These are phyloP conservation scores for Tipula confusa DNA, from an alignment of 2,888 invertebrate species.

Conservation along the genomic window DNA sequence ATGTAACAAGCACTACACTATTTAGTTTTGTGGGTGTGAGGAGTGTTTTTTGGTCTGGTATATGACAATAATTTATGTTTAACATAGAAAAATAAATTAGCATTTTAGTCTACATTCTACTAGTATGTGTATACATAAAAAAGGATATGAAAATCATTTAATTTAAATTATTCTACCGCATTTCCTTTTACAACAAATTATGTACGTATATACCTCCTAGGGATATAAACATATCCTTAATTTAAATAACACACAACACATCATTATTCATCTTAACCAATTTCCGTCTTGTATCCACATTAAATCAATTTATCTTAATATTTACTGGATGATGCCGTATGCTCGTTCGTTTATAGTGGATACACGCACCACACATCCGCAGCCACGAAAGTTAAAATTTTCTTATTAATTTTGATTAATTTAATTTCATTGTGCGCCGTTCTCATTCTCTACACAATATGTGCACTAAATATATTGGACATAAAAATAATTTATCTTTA, in stretches of 20 bases:
- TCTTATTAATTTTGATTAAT: slow-evolving; percentile 15
- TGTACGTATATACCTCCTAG: background rate
- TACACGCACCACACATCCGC: background rate
- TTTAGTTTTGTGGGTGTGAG: too few relatives aligned
- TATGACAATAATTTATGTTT: background rate
- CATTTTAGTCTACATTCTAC: background rate
- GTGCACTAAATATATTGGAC: background rate
- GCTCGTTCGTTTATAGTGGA: background rate
- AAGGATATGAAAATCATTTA: background rate
- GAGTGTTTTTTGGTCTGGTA: background rate
- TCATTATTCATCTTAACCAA: background rate
- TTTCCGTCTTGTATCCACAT: background rate
- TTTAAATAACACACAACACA: background rate
- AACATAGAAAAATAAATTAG: background rate
- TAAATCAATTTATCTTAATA: background rate
- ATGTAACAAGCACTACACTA: too few relatives aligned
- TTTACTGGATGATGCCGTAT: background rate
- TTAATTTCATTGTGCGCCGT: background rate
- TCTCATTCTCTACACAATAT: too few relatives aligned
- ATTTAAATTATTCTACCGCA: background rate
- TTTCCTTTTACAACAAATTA: background rate
- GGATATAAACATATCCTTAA: background rate
- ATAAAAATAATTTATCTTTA: slow-evolving; percentile 1
- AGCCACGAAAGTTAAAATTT: background rate
- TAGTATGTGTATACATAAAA: background rate